Percentiles rank a stretch among this genome's conserved stretches.
Evolutionary conservation across 2,888 invertebrate species (phyloP).

Genomic region (Lissocephala sabroskyi): DNA sequence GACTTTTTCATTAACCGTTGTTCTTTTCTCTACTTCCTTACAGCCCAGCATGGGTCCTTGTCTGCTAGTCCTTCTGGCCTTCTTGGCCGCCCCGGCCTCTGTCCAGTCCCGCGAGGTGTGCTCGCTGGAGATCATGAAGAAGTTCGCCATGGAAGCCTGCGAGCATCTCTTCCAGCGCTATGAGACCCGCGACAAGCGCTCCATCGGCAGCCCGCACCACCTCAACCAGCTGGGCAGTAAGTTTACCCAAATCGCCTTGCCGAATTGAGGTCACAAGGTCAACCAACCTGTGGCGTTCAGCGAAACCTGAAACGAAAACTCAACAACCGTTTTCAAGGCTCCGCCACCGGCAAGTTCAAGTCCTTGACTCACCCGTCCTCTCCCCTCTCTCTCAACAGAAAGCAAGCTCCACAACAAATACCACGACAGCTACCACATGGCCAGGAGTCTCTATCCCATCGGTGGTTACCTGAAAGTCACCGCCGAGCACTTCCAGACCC

Average conservation of each 20-base stretch:
- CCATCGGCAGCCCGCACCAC: conserved; percentile 42
- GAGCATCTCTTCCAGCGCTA: conserved; percentile 64
- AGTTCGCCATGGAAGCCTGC: conserved; percentile 66
- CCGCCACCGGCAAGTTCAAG: conserved; percentile 41
- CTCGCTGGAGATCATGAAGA: conserved; percentile 68
- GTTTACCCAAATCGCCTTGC: conserved; percentile 38
- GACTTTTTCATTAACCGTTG: conserved; percentile 12
- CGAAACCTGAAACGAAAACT: not conserved
- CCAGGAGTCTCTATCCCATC: conserved; percentile 59
- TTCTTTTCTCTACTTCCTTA: conserved; percentile 13
- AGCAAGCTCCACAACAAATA: conserved; percentile 45
- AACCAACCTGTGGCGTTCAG: conserved; percentile 44
- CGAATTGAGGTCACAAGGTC: conserved; percentile 64
- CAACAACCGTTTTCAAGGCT: conserved; percentile 46
- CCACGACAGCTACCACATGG: conserved; percentile 49
- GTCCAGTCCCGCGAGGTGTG: conserved; percentile 39
- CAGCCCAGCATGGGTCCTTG: no score
- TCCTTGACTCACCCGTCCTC: no score
- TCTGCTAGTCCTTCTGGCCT: conserved; percentile 1
- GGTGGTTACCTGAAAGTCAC: conserved; percentile 69
- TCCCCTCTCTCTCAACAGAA: conserved; percentile 50
- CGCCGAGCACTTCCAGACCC: conserved; percentile 50
- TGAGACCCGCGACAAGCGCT: conserved; percentile 59
- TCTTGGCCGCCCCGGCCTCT: conserved; percentile 30
- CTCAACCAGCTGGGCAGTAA: conserved; percentile 51